These are phyloP conservation scores for Zootermopsis nevadensis DNA, from an alignment of 2,888 invertebrate genomes.

Conservation along the genomic window DNA sequence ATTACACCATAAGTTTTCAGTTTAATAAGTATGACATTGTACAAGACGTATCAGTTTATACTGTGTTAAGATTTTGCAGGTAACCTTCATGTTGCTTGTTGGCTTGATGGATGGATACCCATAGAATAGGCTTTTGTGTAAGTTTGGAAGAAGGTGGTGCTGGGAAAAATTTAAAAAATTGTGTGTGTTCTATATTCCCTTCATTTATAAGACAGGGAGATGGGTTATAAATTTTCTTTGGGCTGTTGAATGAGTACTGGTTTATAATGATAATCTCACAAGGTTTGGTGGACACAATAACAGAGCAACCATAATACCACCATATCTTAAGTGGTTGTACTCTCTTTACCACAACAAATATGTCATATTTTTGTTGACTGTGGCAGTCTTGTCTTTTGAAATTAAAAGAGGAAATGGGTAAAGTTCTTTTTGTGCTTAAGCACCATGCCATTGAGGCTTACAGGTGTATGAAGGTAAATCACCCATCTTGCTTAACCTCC, in stretches of 20 bases:
- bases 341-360: too few relatives aligned
- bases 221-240: constrained; percentile 16
- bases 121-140: constrained; percentile 37
- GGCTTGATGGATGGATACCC: constrained; percentile 23
- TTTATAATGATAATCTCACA: constrained; percentile 24
- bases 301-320: not conserved
- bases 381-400: too few relatives aligned
- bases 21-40: not conserved
- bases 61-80: not conserved
- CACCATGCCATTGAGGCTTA: too few relatives aligned
- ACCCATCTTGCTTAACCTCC: too few relatives aligned
- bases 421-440: too few relatives aligned
- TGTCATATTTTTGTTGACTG: too few relatives aligned
- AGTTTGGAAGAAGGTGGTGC: constrained; percentile 31
- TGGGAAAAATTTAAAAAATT: constrained; percentile 1
- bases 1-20: not conserved
- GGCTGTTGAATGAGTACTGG: constrained; percentile 28
- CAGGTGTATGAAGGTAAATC: too few relatives aligned
- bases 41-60: not conserved
- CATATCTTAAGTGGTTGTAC: not conserved
- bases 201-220: not conserved
- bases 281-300: constrained; percentile 18
- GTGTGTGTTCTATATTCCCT: constrained; percentile 8
- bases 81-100: constrained; percentile 5
- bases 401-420: too few relatives aligned